phyloP scores from a whole-genome alignment of 2,888 invertebrate species.

The Eucera pruinosa region DNA sequence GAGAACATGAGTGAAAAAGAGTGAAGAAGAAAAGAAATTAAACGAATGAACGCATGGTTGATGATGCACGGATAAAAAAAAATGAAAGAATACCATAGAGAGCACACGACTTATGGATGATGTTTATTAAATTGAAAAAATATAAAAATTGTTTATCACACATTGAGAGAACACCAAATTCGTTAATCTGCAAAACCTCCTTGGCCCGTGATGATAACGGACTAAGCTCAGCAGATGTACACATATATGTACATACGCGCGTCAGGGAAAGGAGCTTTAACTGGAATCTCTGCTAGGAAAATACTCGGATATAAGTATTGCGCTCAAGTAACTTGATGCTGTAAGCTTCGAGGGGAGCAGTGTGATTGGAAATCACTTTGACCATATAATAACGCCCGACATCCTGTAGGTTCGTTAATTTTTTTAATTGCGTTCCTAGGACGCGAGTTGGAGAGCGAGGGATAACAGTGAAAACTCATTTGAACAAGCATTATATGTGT shows the following conservation, averaged over 20 bases:
- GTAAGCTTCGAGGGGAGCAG: conserved; percentile 6
- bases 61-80: neutral
- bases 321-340: conserved; percentile 3
- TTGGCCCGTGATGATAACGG: conserved; percentile 45
- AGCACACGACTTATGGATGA: conserved; percentile 14
- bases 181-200: conserved; percentile 54
- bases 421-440: neutral
- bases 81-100: neutral
- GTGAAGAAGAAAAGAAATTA: conserved; percentile 6
- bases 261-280: conserved; percentile 29
- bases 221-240: conserved; percentile 42
- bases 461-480: conserved; percentile 18
- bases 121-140: conserved; percentile 56
- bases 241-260: too few species aligned
- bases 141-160: too few species aligned
- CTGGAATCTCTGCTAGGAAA: conserved; percentile 26
- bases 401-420: neutral
- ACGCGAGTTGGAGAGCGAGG: neutral
- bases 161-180: conserved; percentile 57
- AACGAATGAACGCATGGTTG: conserved; percentile 3
- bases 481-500: neutral
- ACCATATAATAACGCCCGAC: conserved; percentile 2
- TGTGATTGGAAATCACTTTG: conserved; percentile 33
- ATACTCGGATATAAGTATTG: conserved; percentile 19
- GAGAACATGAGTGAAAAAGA: conserved; percentile 27